These are phyloP conservation scores for Latrodectus hesperus DNA, from an alignment of 2,888 invertebrate genomes.

Conservation along the genomic window DNA sequence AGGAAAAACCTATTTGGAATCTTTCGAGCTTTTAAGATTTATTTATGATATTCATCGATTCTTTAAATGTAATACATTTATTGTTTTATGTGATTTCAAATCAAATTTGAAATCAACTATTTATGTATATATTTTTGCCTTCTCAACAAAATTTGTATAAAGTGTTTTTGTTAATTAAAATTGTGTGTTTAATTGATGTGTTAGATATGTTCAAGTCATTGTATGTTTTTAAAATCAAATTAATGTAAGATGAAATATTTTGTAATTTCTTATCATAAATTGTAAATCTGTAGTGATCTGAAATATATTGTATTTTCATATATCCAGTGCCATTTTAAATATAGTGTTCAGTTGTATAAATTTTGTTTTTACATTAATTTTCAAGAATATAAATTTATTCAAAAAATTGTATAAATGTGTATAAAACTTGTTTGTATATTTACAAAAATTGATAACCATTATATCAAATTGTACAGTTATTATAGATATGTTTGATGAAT, in stretches of 20 bases:
- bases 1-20: background rate
- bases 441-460: background rate
- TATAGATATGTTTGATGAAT: conserved; percentile 1
- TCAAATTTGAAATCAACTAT: too few species aligned
- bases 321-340: background rate
- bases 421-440: background rate
- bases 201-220: too few species aligned
- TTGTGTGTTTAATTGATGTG: too few species aligned
- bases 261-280: too few species aligned
- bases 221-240: too few species aligned
- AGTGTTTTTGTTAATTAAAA: too few species aligned
- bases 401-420: background rate
- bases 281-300: background rate
- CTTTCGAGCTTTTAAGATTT: background rate
- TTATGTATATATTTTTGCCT: too few species aligned
- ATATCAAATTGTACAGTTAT: conserved; percentile 22
- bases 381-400: background rate
- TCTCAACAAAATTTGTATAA: too few species aligned
- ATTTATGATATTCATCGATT: background rate
- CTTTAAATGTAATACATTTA: too few species aligned
- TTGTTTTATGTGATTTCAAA: too few species aligned
- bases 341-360: background rate
- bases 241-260: too few species aligned
- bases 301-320: background rate
- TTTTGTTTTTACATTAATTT: background rate